A percentile compares a stretch with the other conserved stretches of the same genome.
These are phyloP conservation scores for Eulemur albifrons DNA, from an alignment of 2,797 vertebrate species.

Conservation along the genomic window DNA sequence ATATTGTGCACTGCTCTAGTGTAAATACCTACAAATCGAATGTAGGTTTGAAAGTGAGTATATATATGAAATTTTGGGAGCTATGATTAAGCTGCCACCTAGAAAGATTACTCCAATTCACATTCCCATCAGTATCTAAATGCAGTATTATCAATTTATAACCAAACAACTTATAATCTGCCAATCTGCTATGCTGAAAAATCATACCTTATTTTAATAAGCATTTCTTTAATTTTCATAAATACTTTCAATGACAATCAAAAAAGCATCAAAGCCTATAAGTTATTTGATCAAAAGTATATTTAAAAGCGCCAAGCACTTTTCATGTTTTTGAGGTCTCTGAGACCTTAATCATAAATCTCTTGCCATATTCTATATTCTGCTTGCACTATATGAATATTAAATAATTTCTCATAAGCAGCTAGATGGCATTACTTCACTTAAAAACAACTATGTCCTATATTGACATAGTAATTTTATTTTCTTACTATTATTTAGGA, in stretches of 20 bases:
- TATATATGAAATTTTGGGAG: neutral
- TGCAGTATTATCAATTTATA: neutral
- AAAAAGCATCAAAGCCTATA: neutral
- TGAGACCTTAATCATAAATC: neutral
- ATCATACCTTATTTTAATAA: neutral
- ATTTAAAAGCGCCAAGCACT: neutral
- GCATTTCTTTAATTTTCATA: constrained; percentile 4
- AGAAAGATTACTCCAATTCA: neutral
- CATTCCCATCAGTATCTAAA: neutral
- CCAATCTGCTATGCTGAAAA: neutral
- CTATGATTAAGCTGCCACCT: neutral
- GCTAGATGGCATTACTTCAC: neutral
- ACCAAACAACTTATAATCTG: neutral
- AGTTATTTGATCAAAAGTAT: constrained; percentile 3
- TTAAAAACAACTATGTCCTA: neutral
- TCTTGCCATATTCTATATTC: neutral
- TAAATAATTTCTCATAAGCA: neutral
- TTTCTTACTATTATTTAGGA: neutral
- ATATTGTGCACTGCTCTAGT: neutral
- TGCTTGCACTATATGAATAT: neutral
- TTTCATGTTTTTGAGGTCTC: neutral
- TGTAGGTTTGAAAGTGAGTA: neutral
- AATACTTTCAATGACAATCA: neutral
- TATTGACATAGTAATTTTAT: neutral
- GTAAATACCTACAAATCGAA: neutral